Base-by-base conservation (phyloP, 2,797 vertebrate genomes). In the Thalassophryne amazonica region DNA sequence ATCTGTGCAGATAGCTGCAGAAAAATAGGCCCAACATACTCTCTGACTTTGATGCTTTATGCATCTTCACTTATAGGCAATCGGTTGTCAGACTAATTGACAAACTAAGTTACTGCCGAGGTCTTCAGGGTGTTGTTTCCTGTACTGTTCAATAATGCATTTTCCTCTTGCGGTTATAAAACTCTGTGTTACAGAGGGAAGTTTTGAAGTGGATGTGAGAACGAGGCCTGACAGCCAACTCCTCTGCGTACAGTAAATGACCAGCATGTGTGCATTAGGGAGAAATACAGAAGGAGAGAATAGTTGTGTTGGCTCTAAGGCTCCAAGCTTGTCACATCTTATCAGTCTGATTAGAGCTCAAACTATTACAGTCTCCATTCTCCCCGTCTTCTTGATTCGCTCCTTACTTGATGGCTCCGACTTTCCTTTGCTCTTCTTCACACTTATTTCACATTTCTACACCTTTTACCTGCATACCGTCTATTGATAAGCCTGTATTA, bases 311-410 rank as follows among this genome's bases (percentile, higher is more conserved):
- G 62, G 62, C 63, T 79, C 61, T 21, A 8, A 69, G 65, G 75
- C 73, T 52, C 60, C 16, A 43, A 66, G 64, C 64, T 55, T 83
- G 80, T 86, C 75, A 70, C 49, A 37, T 73, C 52, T 51, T 48
- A 76, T 86, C 60, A 69, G 58, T 56, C 60, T 77, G 79, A 86
- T 78, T 79, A 72, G 60, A 62, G 68, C 60, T 85, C 71, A 77
- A 76, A 69, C 65, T 53, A 54, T 76, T 43, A 71, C 4, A 32
- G 53, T 37, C 57, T 63, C 40, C 67, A 45, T 45, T 69, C 60
- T 73, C 28, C 49, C 14, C 55, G 51, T 49, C 40, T 32, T 11
- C 2, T 32, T 61, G 69, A 48, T 39, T 55, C 45, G 77, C 55
- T 42, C 65, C 60, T 77, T 36, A 57, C 46, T 58, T 71, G 54